Base-by-base conservation (phyloP, 2,888 invertebrate genomes). In the Tenthredo notha region DNA sequence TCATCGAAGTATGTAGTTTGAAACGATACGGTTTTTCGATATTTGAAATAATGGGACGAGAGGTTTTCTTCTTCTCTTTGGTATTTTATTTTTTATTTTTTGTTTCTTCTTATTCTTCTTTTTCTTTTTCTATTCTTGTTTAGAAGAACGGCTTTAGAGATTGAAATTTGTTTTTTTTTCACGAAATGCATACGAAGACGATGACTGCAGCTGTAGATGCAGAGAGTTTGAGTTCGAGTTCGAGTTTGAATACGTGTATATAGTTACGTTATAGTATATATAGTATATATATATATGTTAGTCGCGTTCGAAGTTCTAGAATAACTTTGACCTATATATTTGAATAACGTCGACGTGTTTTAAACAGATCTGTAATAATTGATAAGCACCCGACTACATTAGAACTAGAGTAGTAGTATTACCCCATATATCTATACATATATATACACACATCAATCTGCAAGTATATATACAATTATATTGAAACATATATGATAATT, bases 241-340 rank as follows among this genome's bases (percentile, higher is more conserved):
- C n/a, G 12, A 18, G 15, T n/a, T 54, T 33, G 18, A 33, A 33
- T 67, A 67, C 18, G 33, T 67, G 33, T 67, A 67, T 67, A 33
- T 37, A 18, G 67, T 67, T 47, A 15, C 47, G 47, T 47, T 47
- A 67, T n/a, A n/a, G n/a, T n/a, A n/a, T n/a, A n/a, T 33, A 67
- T 33, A 67, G 9, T 9, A 10, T 2, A 25, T 12, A 6, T n/a
- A 2, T 21, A 21, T 2, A 25, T 25, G 54, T 54, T n/a, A 54
- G 54, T 54, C 54, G 61, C 61, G 61, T 67, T 33, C 29, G 15
- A 61, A 58, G 33, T 40, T 80, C 80, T 61, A 80, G 80, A 80
- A 80, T 80, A 80, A 80, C 80, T 80, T 80, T 80, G 80, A 80
- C 80, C 80, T 61, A 80, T 80, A 61, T 80, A 80, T 43, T n/a